Conservation (phyloP, 2,797 vertebrate species). For the Schizopygopsis malacanthus region DNA sequence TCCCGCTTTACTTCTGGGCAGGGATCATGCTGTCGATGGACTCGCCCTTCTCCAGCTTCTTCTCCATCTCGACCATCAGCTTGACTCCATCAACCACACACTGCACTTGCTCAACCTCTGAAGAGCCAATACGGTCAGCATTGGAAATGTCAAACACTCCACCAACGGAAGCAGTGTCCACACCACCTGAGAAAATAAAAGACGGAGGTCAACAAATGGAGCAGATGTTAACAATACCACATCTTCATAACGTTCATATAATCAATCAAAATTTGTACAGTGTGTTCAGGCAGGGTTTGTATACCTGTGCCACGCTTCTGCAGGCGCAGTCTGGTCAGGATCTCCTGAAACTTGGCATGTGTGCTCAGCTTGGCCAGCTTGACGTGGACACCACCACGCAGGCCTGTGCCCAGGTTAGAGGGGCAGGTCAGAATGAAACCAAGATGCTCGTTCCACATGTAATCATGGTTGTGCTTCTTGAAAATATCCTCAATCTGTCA, state of each 20-base stretch:
- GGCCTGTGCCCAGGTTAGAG: slow-evolving; percentile 85
- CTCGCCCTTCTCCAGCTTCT: slow-evolving; percentile 86
- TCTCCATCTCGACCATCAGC: slow-evolving; percentile 90
- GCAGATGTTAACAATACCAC: not conserved
- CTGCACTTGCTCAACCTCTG: slow-evolving; percentile 88
- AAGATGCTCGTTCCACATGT: slow-evolving; percentile 87
- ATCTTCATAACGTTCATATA: not conserved
- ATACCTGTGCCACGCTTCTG: slow-evolving; percentile 87
- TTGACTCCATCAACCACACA: slow-evolving; percentile 89
- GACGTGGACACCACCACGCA: slow-evolving; percentile 85
- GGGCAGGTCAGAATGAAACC: slow-evolving; percentile 87
- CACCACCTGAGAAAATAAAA: slow-evolving; percentile 74
- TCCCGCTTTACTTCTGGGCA: slow-evolving; percentile 74
- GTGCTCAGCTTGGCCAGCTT: slow-evolving; percentile 83
- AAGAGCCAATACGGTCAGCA: slow-evolving; percentile 84
- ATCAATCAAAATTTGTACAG: not conserved
- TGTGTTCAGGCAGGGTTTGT: slow-evolving; percentile 1
- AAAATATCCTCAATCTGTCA: slow-evolving; percentile 86
- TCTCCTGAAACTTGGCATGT: slow-evolving; percentile 86
- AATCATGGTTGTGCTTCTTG: slow-evolving; percentile 83
- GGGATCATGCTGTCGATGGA: slow-evolving; percentile 82
- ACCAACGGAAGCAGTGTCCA: slow-evolving; percentile 86
- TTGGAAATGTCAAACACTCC: slow-evolving; percentile 87
- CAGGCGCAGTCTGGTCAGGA: slow-evolving; percentile 83
- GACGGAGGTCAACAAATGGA: not conserved